phyloP scores from a whole-genome alignment of 35 echinoderm and acorn worm genomes.

The Apostichopus parvimensis region DNA sequence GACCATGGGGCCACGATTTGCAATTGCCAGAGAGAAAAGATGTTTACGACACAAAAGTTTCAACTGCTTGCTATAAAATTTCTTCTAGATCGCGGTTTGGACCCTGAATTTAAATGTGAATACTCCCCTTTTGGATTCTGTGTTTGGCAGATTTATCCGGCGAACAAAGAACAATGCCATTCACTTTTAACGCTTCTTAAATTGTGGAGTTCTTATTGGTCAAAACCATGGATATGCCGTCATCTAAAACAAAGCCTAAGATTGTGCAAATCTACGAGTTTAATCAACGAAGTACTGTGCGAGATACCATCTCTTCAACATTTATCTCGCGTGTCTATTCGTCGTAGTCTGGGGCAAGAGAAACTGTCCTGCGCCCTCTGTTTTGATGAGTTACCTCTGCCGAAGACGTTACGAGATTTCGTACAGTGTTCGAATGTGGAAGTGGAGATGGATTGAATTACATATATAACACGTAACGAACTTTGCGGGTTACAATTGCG shows the following conservation, averaged over 20 bases:
- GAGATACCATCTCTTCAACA: neutral
- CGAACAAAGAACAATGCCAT: constrained; percentile 22
- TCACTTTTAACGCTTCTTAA: neutral
- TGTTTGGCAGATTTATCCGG: constrained; percentile 44
- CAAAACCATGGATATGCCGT: neutral
- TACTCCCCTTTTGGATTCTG: constrained; percentile 33
- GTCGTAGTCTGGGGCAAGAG: constrained; percentile 7
- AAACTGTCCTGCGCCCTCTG: neutral
- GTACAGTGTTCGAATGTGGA: neutral
- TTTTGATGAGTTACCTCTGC: neutral
- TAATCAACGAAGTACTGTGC: neutral
- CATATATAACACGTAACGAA: neutral
- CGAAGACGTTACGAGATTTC: neutral
- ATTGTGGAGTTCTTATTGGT: constrained; percentile 32
- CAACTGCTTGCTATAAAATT: constrained; percentile 6
- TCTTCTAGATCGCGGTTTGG: constrained; percentile 11
- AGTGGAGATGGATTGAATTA: neutral
- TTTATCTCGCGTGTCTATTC: constrained; percentile 16
- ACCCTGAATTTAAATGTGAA: constrained; percentile 45
- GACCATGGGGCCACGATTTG: constrained; percentile 28
- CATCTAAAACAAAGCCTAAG: constrained; percentile 24
- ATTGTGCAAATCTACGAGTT: neutral
- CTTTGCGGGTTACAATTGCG: neutral
- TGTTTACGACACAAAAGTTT: constrained; percentile 20
- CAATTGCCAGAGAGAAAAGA: constrained; percentile 30